These are phyloP conservation scores for Austrolebias charrua DNA, from an alignment of 2,797 vertebrate genomes.

Conservation along the genomic window DNA sequence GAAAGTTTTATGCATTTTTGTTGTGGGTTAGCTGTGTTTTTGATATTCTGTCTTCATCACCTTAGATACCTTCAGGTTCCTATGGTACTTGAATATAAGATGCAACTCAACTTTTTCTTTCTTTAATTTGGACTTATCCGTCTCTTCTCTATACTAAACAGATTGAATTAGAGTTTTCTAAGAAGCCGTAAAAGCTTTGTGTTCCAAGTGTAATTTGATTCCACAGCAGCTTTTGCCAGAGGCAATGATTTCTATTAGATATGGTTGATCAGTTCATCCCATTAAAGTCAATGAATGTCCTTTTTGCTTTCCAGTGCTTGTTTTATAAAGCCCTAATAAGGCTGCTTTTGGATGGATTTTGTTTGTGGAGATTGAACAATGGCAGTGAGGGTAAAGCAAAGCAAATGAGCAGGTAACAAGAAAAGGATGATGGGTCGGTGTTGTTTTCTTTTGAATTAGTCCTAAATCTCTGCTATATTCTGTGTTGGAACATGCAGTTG, in stretches of 20 bases:
- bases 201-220: conserved; percentile 84
- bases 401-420: conserved; percentile 66
- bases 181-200: conserved; percentile 87
- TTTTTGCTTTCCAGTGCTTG: conserved; percentile 82
- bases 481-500: conserved; percentile 22
- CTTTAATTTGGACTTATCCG: conserved; percentile 78
- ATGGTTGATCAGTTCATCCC: conserved; percentile 86
- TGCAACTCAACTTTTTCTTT: conserved; percentile 60
- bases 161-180: conserved; percentile 86
- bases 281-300: conserved; percentile 87
- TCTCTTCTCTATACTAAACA: conserved; percentile 80
- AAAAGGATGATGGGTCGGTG: conserved; percentile 63
- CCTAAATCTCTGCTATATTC: conserved; percentile 46
- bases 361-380: conserved; percentile 80
- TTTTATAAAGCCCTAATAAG: conserved; percentile 83
- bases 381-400: conserved; percentile 69
- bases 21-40: background rate
- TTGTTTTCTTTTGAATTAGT: conserved; percentile 52
- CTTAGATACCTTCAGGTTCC: conserved; percentile 23
- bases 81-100: conserved; percentile 39
- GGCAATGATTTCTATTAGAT: conserved; percentile 87
- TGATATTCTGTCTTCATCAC: background rate
- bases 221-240: conserved; percentile 79
- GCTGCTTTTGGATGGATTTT: conserved; percentile 76
- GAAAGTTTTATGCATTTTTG: too few relatives aligned